phyloP scores from a whole-genome alignment of 2,797 vertebrate species.

The Coregonus suidteri region DNA sequence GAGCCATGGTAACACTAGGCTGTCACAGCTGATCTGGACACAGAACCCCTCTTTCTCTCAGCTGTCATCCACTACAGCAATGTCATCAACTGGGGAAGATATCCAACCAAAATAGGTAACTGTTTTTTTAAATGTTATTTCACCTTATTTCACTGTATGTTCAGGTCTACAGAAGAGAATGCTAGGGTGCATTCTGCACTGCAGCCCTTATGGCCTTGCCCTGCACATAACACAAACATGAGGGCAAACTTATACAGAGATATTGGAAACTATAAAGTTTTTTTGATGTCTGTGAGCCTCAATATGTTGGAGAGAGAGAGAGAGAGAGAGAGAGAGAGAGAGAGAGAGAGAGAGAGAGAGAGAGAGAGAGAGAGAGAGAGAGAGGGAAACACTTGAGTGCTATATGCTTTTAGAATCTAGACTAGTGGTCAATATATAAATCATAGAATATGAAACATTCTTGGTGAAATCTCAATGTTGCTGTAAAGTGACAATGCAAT shows the following conservation, averaged over 20 bases:
- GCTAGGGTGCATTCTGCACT: background rate
- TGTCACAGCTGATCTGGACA: background rate
- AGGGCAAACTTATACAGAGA: conserved; percentile 42
- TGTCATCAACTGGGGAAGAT: background rate
- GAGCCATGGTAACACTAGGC: conserved; percentile 47
- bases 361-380: background rate
- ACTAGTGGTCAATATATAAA: background rate
- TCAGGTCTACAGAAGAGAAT: background rate
- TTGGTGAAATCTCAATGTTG: background rate
- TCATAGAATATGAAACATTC: background rate
- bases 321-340: no score
- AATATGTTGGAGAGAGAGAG: no score
- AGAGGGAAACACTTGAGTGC: background rate
- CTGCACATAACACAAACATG: conserved; percentile 23
- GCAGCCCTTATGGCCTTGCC: background rate
- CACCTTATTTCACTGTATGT: background rate
- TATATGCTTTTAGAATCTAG: background rate
- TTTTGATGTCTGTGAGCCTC: conserved; percentile 35
- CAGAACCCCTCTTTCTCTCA: background rate
- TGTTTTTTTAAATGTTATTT: no score
- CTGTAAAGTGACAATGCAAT: background rate
- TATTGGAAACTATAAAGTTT: conserved; percentile 61
- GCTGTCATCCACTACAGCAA: background rate
- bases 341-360: no score
- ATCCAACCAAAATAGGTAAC: background rate